These are phyloP conservation scores for Albula glossodonta DNA, from an alignment of 2,113 vertebrate species.

Conservation along the genomic window DNA sequence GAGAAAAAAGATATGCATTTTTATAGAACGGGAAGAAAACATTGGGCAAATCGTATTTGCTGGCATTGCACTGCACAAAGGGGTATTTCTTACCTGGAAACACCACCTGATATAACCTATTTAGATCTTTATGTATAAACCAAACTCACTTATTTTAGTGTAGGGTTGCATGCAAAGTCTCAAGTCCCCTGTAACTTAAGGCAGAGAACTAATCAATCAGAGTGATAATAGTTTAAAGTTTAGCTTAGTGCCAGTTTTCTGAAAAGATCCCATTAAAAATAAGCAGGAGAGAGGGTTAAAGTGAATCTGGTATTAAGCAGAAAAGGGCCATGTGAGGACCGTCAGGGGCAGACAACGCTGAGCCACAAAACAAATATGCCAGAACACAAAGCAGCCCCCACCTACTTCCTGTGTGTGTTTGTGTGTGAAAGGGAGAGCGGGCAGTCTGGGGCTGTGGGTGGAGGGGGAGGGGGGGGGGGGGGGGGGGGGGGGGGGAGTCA, in stretches of 20 bases:
- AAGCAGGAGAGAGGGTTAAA: neutral
- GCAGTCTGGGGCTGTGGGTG: neutral
- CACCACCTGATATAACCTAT: too few relatives aligned
- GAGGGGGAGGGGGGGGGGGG: neutral
- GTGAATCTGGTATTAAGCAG: neutral
- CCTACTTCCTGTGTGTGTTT: neutral
- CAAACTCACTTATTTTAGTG: too few relatives aligned
- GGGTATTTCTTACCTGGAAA: too few relatives aligned
- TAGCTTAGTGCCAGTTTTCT: neutral
- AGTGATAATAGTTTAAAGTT: neutral
- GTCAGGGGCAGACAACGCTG: neutral
- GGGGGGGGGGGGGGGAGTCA: too few relatives aligned
- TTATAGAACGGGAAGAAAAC: too few relatives aligned
- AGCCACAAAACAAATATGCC: neutral
- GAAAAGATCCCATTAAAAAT: neutral
- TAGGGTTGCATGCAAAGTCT: too few relatives aligned
- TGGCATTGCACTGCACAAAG: too few relatives aligned
- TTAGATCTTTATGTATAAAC: too few relatives aligned
- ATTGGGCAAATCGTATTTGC: too few relatives aligned
- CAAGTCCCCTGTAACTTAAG: too few relatives aligned
- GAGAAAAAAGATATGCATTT: too few relatives aligned
- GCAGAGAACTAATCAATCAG: too few relatives aligned
- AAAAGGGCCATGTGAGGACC: neutral
- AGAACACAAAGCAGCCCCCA: neutral
- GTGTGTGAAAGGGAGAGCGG: neutral